Evolutionary conservation across 2,888 invertebrate genomes (phyloP), one percentile per base, ranked within the genome.

Genomic region (Glyphotaelius pellucidus): DNA sequence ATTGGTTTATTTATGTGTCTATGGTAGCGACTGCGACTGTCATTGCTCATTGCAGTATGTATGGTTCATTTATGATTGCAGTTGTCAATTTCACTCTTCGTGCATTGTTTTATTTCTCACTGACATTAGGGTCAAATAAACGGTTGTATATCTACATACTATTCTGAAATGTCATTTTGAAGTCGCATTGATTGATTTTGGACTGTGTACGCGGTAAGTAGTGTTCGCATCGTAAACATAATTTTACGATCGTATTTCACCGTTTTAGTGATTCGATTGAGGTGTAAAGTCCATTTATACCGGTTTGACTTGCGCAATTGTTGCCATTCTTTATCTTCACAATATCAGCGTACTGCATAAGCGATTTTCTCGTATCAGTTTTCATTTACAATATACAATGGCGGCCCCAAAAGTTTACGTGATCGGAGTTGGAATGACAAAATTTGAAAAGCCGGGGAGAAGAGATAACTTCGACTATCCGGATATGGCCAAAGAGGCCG

Each of bases 351-450:
- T 9, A 67, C 67, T 2, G n/a, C 25, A 25, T 9, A 9, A 9
- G 67, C 67, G 2, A 15, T 30, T 89, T 32, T 38, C 32, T 30
- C 88, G 31, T 47, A 31, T 30, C 30, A 52, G n/a, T 52, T 30
- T 38, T 86, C 86, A 7, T 38, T 38, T 38, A 42, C 5, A n/a
- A 42, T 15, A 25, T 30, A 84, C 25, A 52, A 93, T 93, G 93
- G 91, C 90, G 14, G 32, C 32, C 19, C 80, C 94, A 94, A 96
- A 96, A 95, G 98, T 99, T 90, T 99, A 97, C 95, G 99, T 99
- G 91, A 97, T 99, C 94, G 99, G 99, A 93, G 99, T 99, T 94
- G 99, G 99, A 93, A 99, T 99, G 99, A 99, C 99, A 93, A 99
- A 99, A 97, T 99, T 99, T 95, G 98, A 98, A 94, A 99, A 99